A percentile compares a stretch with the other conserved stretches of the same genome.
Evolutionary conservation across 2,888 invertebrate species (phyloP).

Genomic region (Bugulina stolonifera): DNA sequence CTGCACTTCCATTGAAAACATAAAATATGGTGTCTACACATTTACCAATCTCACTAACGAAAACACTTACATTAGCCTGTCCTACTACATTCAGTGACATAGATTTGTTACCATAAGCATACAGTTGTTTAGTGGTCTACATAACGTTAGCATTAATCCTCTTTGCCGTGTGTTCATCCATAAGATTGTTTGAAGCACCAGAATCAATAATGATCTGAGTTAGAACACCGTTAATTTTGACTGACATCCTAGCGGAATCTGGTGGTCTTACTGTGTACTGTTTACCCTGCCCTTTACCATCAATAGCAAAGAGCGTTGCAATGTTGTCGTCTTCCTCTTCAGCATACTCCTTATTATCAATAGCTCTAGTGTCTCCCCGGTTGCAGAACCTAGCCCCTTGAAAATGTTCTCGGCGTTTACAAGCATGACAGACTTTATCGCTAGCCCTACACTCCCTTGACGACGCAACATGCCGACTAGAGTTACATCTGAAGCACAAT

Average conservation of each 20-base stretch:
- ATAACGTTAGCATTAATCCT: neutral
- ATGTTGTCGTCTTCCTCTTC: neutral
- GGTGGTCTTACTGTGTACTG: neutral
- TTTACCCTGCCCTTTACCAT: neutral
- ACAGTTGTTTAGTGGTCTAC: neutral
- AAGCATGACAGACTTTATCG: neutral
- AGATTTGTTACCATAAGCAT: slow-evolving; percentile 4
- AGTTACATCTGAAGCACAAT: neutral
- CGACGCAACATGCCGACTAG: neutral
- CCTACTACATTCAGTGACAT: neutral
- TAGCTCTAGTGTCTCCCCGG: neutral
- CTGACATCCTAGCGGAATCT: neutral
- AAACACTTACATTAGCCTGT: neutral
- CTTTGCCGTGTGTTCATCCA: neutral
- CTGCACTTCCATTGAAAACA: neutral
- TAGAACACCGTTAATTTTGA: neutral
- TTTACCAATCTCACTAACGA: neutral
- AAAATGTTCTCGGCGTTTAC: neutral
- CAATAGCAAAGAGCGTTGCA: neutral
- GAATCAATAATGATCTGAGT: neutral
- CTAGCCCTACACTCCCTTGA: neutral
- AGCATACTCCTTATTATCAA: neutral
- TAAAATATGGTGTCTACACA: neutral
- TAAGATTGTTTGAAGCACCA: neutral
- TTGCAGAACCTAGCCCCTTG: neutral